Percentiles rank a stretch among this genome's conserved stretches.
Evolutionary conservation across 2,113 vertebrate genomes (phyloP).

Genomic region (Oncorhynchus kisutch): DNA sequence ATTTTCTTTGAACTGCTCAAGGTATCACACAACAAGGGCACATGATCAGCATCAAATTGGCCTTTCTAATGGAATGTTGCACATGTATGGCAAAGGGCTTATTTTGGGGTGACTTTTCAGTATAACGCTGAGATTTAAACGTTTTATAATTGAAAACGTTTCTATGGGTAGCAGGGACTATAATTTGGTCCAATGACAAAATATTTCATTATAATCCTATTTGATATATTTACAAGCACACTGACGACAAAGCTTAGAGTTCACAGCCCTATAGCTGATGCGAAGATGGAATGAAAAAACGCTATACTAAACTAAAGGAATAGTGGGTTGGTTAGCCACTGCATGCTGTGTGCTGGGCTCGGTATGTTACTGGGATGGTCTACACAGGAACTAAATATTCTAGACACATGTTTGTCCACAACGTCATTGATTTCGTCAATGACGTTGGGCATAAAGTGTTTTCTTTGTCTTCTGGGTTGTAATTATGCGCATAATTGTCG

Average conservation of each 20-base stretch:
- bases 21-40: conserved; percentile 59
- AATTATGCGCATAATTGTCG: background rate
- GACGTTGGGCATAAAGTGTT: too few species aligned
- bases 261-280: background rate
- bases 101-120: conserved; percentile 55
- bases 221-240: background rate
- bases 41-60: conserved; percentile 71
- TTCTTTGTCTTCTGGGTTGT: background rate
- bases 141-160: conserved; percentile 60
- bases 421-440: too few species aligned
- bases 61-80: conserved; percentile 66
- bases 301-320: too few species aligned
- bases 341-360: background rate
- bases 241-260: too few species aligned
- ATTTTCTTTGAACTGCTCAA: conserved; percentile 67
- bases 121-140: conserved; percentile 53
- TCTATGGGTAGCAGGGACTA: conserved; percentile 5
- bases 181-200: too few species aligned
- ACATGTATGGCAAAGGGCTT: conserved; percentile 61
- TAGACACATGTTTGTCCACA: too few species aligned
- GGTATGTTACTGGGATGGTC: background rate
- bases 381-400: background rate
- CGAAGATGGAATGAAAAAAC: background rate
- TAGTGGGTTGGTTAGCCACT: background rate
- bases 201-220: background rate